Base-by-base conservation (phyloP, 2,888 invertebrate species). In the Tricholauxania praeusta region DNA sequence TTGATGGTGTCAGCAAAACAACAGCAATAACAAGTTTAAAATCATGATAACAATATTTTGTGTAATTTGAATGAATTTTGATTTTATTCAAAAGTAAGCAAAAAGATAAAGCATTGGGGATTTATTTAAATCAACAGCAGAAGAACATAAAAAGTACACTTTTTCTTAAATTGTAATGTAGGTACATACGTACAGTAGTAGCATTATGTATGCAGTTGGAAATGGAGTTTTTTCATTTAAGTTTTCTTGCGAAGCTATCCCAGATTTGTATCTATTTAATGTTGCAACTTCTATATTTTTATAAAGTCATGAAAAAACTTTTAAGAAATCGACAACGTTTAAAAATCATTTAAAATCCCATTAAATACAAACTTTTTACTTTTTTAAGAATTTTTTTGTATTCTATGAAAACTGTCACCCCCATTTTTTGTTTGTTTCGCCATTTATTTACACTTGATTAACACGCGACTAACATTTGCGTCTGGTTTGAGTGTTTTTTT, bases 401-500 rank as follows among this genome's bases (percentile, higher is more conserved):
- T 47, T 39, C 39, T 51, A 12, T 52, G 65, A 78, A 78, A 80
- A 79, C 78, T 80, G 78, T 79, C 82, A 81, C 80, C 80, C 78
- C 79, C 78, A 28, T 70, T 62, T 72, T 65, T 62, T 39, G 39
- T 64, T 71, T 67, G 65, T 84, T 83, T 84, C 84, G 83, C 85
- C 84, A 83, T 85, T 85, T 85, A 84, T 85, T 84, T 83, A 85
- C 85, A 84, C 83, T 84, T 84, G 84, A 84, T 85, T 84, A 84
- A 84, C 84, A 84, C 84, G 83, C 84, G 82, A 80, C 84, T 85
- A 84, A 83, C 85, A 84, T 84, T 84, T 84, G 85, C 12, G n/a
- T 81, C 82, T 82, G 83, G 81, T 80, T 84, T 80, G 78, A 80
- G 79, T 78, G 73, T 75, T 77, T 62, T 74, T 75, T 74, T 75